phyloP scores from a whole-genome alignment of 1,140 invertebrate species.

The Sminthurides bifidus region DNA sequence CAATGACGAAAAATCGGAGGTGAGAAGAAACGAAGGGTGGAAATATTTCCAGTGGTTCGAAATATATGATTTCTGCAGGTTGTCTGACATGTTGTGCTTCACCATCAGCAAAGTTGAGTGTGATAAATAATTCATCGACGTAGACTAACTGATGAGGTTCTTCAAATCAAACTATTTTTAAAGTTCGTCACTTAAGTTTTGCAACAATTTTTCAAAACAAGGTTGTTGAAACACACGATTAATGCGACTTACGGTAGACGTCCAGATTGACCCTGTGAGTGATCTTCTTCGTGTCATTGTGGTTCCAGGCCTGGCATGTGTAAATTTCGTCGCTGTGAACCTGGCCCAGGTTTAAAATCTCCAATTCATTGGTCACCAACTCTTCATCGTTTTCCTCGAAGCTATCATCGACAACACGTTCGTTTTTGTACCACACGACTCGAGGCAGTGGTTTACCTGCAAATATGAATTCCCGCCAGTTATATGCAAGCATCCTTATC shows the following conservation, averaged over 20 bases:
- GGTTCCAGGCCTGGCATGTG: constrained; percentile 30
- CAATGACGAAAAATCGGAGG: no score
- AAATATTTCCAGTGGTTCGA: no score
- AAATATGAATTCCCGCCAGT: no score
- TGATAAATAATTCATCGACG: no score
- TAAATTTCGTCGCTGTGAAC: constrained; percentile 23
- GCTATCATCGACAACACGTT: constrained; percentile 18
- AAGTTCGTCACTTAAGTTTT: no score
- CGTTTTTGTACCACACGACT: constrained; percentile 15
- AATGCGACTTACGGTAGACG: constrained; percentile 25
- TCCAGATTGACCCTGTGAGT: constrained; percentile 27
- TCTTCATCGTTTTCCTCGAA: constrained; percentile 19
- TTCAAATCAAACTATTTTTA: no score
- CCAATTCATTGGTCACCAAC: constrained; percentile 25
- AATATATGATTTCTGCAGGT: no score
- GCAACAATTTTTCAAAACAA: neutral
- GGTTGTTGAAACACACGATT: neutral
- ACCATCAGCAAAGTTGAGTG: no score
- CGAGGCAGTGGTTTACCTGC: constrained; percentile 23
- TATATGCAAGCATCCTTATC: no score
- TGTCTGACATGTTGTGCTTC: neutral
- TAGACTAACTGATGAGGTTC: no score
- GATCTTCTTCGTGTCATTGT: constrained; percentile 27
- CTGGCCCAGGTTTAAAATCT: constrained; percentile 19
- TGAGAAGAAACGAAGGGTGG: no score